Base-by-base conservation (phyloP, 2,113 vertebrate species). In the Crotalus horridus region DNA sequence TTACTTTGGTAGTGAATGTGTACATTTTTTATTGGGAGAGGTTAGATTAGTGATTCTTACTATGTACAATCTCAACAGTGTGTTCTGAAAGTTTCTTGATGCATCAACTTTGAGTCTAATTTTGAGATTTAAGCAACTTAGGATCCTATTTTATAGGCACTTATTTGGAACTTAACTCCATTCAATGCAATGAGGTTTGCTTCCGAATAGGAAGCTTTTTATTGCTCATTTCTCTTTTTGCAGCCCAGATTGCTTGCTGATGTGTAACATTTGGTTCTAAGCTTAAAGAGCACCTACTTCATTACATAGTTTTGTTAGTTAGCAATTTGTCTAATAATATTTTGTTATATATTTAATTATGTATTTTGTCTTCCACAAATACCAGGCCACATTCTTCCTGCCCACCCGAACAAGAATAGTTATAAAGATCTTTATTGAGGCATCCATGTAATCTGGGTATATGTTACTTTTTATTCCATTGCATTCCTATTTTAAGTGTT, bases 1-100 rank as follows among this genome's bases (percentile, higher is more conserved):
- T 10, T 92, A 85, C 3, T 91, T 96, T 95, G 11, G 48, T 48
- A 94, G 1, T 0, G 88, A 87, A 46, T 24, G 64, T 64, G 64
- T 93, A 54, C 81, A 43, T 12, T 51, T 93, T 33, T 64, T 90
- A 64, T 87, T 90, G 61, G 46, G 56, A 87, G 48, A 55, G n/a
- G 53, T 21, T 61, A 33, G 29, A 48, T 61, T 90, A 64, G 15
- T 48, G 61, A 87, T 48, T 46, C 88, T 86, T 90, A 58, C 23
- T 4, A 8, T 93, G 15, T 64, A 54, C 15, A 54, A 2, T 3
- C 6, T 55, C 54, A 51, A 23, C 58, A 69, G 46, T 12, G 26
- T 64, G 5, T 4, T 53, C 4, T 43, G 33, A 53, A 55, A 59
- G 5, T 85, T 26, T 11, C 39, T 53, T 26, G 20, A 33, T 88